Base-by-base conservation (phyloP, 2,797 vertebrate species). In the Diceros bicornis region DNA sequence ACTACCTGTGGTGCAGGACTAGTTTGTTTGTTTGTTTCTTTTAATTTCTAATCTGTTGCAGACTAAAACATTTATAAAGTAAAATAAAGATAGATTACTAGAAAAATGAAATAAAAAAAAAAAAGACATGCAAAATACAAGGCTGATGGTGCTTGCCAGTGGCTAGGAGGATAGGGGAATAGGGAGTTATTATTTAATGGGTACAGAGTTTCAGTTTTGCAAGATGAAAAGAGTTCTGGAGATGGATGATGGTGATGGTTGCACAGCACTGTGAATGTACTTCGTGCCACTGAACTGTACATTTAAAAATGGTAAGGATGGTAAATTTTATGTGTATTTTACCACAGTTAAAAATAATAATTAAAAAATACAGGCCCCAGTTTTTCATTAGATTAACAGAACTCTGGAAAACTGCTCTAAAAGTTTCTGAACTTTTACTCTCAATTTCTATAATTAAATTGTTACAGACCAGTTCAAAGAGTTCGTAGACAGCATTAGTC, bases 391-490 rank as follows among this genome's bases (percentile, higher is more conserved):
- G 32, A 47, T 71, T 89, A 81, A 64, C 25, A 89, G 14, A 74
- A 74, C 74, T 79, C 61, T 64, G 50, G 47, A 68, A 32, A 75
- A 69, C 52, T 78, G 23, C n/a, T 93, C 20, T 91, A 61, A 79
- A 96, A 69, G 59, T 74, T 66, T 91, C 29, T 34, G 95, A 83
- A 79, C n/a, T 41, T 94, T 87, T 27, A 47, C n/a, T 89, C 29
- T 94, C 23, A 41, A 18, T 69, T 90, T 96, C 59, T 79, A 1
- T 57, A 57, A 37, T 64, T 85, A 50, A 78, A 74, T 69, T 62
- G 1, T 89, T 85, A 69, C 27, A 84, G 34, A 87, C 59, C 50
- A 59, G 0, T 47, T 81, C 77, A 77, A 89, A 47, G 23, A 62
- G 21, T 74, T 68, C 32, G 83, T 25, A 78, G 77, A 79, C 3